Conservation (phyloP, 2,888 invertebrate species). For the Plebejus melissa region DNA sequence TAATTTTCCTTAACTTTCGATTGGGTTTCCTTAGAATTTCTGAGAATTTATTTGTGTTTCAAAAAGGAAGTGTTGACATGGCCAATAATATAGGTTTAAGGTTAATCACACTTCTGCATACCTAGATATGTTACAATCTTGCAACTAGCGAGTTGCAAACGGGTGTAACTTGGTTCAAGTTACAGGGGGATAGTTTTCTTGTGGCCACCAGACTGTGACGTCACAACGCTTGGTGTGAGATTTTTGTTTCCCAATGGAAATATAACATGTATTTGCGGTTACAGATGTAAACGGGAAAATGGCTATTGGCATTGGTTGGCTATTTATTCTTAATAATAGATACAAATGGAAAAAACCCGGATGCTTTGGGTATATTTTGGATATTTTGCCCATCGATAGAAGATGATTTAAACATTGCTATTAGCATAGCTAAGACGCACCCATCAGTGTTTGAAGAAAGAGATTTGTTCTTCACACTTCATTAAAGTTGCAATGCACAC, state of each 20-base stretch:
- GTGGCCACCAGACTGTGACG: constrained; percentile 36
- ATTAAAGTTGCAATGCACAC: constrained; percentile 11
- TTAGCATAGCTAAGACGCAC: constrained; percentile 19
- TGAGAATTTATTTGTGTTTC: constrained; percentile 45
- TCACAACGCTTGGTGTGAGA: background rate
- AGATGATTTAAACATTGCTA: background rate
- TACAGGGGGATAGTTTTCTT: constrained; percentile 38
- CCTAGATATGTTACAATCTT: constrained; percentile 46
- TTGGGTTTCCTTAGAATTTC: no score
- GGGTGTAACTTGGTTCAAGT: constrained; percentile 46
- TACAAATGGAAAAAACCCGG: background rate
- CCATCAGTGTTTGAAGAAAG: constrained; percentile 18
- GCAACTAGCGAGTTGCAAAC: constrained; percentile 35
- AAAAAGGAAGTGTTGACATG: constrained; percentile 52
- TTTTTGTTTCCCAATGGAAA: background rate
- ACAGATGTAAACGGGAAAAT: background rate
- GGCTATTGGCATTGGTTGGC: no score
- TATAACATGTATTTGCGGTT: background rate
- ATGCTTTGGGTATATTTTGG: background rate
- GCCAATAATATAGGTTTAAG: constrained; percentile 49
- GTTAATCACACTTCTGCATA: constrained; percentile 47
- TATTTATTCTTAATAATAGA: no score
- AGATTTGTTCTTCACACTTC: constrained; percentile 6
- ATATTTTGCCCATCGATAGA: background rate
- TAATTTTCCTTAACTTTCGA: no score